Evolutionary conservation across 1,140 invertebrate species (phyloP).

Genomic region (Drosophila leontia): DNA sequence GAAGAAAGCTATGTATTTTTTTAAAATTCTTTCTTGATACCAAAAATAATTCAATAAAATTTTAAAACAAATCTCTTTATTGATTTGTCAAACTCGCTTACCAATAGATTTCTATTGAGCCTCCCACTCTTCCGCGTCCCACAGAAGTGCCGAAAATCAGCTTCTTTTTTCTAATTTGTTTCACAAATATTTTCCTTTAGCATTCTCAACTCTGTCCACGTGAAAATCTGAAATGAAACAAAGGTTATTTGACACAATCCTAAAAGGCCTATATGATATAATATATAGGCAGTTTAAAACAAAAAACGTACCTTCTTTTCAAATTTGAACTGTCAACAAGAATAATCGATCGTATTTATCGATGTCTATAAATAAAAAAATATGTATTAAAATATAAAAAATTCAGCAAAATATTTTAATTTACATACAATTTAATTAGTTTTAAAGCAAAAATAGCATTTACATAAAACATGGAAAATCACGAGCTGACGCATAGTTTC

Average conservation of each 20-base stretch:
- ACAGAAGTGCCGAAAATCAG: background rate
- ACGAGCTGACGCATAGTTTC: no score
- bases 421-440: no score
- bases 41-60: no score
- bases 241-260: background rate
- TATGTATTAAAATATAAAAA: background rate
- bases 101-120: background rate
- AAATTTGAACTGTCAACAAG: background rate
- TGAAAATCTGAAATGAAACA: background rate
- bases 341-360: background rate
- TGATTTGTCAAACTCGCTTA: background rate
- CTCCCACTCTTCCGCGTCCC: no score
- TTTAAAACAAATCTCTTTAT: no score
- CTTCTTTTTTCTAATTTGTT: background rate
- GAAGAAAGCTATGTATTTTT: no score
- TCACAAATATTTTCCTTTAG: background rate
- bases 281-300: no score
- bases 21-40: no score
- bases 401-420: background rate
- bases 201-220: background rate
- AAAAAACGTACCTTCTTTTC: background rate
- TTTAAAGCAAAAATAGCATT: no score
- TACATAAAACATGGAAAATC: no score
- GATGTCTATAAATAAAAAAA: background rate
- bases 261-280: background rate